Evolutionary conservation across 2,797 vertebrate genomes (phyloP).

Genomic region (Neopelma chrysocephalum): DNA sequence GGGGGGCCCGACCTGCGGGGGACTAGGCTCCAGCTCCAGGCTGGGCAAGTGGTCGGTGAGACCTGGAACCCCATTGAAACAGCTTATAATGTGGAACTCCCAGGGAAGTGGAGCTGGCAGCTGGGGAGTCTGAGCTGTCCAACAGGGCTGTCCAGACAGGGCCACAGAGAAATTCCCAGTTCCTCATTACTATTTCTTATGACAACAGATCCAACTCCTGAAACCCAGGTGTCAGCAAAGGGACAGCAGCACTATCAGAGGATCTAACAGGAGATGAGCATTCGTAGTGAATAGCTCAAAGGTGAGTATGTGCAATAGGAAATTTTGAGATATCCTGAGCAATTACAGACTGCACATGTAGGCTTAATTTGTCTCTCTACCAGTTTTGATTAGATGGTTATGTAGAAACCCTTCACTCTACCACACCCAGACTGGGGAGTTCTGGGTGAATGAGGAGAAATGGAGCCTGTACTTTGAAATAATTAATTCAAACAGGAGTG

Average conservation of each 20-base stretch:
- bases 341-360: not conserved
- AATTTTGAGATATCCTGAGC: not conserved
- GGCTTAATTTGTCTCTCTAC: not conserved
- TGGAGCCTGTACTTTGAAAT: not conserved
- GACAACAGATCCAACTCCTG: not conserved
- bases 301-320: not conserved
- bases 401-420: not conserved
- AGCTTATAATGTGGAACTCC: not conserved
- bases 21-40: not conserved
- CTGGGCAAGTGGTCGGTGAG: no score
- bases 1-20: not conserved
- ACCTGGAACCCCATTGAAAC: not conserved
- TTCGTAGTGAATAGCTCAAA: not conserved
- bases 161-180: not conserved
- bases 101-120: not conserved
- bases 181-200: rapidly evolving
- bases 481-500: not conserved
- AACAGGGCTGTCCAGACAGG: rapidly evolving
- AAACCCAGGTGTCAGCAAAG: not conserved
- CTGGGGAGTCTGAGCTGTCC: rapidly evolving
- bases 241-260: not conserved
- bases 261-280: not conserved
- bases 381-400: not conserved
- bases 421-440: not conserved
- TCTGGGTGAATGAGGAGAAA: not conserved